Base-by-base conservation (phyloP, 2,888 invertebrate genomes). In the Gymnocheta viridis region DNA sequence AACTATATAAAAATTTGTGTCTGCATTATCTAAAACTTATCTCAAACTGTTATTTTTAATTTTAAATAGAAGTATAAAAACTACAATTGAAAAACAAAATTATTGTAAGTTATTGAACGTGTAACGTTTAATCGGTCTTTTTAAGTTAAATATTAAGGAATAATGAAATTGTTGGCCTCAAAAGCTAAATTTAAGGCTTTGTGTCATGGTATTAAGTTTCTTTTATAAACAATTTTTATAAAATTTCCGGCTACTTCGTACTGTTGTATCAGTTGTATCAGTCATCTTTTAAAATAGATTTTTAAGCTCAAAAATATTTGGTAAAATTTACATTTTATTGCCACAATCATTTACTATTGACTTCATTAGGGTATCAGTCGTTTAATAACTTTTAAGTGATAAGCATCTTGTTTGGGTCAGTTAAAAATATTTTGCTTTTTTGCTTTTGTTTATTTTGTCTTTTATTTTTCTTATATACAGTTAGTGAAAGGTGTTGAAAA, bases 251-350 rank as follows among this genome's bases (percentile, higher is more conserved):
- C 22, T 7, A 9, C 6, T 27, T 32, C 32, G 14, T 64, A 19
- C 6, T 67, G 38, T n/a, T n/a, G n/a, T n/a, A n/a, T n/a, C n/a
- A n/a, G n/a, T n/a, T n/a, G n/a, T n/a, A 58, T 9, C 17, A 60
- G 27, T 62, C 62, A 62, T 51, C 19, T 54, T 17, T 38, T 27
- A 17, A 38, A 51, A 62, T 64, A 51, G 35, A 17, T 51, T 27
- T n/a, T 74, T 4, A 27, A 64, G 4, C 4, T 64, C 14, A 10
- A 66, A 66, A 35, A 56, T 19, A 44, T 24, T 35, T 47, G 17
- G 24, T 66, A 54, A 44, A 66, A 56, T 60, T 24, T 67, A 58
- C 38, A 77, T 49, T 77, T 77, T 67, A 77, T 67, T 67, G 49
- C 35, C 35, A 38, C 27, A 27, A 47, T 72, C 47, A 72, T 56